phyloP scores from a whole-genome alignment of 1,140 invertebrate genomes.

The Melanaphis sacchari region DNA sequence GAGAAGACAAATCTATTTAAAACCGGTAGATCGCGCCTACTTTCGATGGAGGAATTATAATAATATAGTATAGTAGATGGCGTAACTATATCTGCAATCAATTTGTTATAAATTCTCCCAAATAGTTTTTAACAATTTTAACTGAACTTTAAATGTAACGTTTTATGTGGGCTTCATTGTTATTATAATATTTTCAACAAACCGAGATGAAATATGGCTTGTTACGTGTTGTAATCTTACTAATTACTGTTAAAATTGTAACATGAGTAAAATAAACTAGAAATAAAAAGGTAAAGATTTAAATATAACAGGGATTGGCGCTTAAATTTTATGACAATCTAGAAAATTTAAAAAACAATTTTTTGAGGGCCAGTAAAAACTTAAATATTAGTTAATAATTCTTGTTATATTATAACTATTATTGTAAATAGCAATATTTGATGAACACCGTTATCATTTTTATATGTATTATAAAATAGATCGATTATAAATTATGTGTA shows the following conservation, averaged over 20 bases:
- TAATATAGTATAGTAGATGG: neutral
- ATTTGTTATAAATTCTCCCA: neutral
- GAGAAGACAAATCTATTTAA: neutral
- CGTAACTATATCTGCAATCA: neutral
- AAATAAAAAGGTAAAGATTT: neutral
- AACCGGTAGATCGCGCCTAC: neutral
- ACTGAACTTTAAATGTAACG: neutral
- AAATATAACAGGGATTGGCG: no score
- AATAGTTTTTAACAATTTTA: neutral
- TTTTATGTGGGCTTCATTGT: neutral
- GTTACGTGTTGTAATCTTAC: neutral
- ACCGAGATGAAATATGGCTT: neutral
- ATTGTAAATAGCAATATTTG: no score
- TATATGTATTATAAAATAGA: no score
- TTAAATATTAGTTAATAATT: no score
- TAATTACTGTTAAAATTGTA: neutral
- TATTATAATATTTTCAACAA: neutral
- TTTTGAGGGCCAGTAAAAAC: no score
- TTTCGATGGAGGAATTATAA: neutral
- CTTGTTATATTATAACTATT: no score
- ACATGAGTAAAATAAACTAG: neutral
- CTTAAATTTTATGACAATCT: no score
- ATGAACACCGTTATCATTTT: no score
- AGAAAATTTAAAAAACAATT: no score
- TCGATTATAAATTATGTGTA: no score